Evolutionary conservation across 30 jellyfish, hydroid and myxozoan genomes (phyloP), one percentile per base, ranked within the genome.

Genomic region (Aurelia coerulea): DNA sequence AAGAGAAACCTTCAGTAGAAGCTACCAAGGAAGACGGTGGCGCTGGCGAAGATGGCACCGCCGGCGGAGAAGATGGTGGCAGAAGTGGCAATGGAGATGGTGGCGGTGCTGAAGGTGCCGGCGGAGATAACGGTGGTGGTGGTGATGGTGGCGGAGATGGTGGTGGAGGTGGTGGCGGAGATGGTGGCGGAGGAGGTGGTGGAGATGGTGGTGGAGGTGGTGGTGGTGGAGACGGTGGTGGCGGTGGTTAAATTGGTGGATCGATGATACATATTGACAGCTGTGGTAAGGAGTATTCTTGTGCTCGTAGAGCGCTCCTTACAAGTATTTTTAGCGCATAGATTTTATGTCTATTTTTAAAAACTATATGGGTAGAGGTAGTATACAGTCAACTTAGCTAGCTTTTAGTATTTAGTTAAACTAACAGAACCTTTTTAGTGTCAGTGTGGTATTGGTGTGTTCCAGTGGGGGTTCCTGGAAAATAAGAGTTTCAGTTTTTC

Each of bases 141-240:
- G 85, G 80, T n/a, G 96, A 87, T 31, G 95, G 78, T 7, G 84
- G 32, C 39, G 83, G 76, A 29, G 84, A 72, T 39, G 79, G 71
- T 2, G 77, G 70, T 59, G 77, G 23, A 11, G 78, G 68, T 51
- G 78, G 64, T 12, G 91, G 77, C 11, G 75, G 84, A 0, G 89
- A 75, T 31, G 84, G 68, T 54, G 65, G 34, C 32, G 84, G 54
- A 3, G 84, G 78, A 10, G 89, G 81, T 23, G 77, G 54, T 34
- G 53, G 84, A 23, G 76, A 84, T 7, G 91, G 53, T 35, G 87
- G 79, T 13, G 85, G 83, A 53, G 70, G 71, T 39, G 91, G 46
- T 34, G 85, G 79, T 13, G 85, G 80, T 17, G 82, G 84, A 56
- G 73, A 75, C 41, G 33, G 31, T 77, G 74, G 51, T 77, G 75